Percentiles rank a stretch among this genome's conserved stretches.
Evolutionary conservation across 2,113 vertebrate species (phyloP).

Genomic region (Pachycephala philippinensis): DNA sequence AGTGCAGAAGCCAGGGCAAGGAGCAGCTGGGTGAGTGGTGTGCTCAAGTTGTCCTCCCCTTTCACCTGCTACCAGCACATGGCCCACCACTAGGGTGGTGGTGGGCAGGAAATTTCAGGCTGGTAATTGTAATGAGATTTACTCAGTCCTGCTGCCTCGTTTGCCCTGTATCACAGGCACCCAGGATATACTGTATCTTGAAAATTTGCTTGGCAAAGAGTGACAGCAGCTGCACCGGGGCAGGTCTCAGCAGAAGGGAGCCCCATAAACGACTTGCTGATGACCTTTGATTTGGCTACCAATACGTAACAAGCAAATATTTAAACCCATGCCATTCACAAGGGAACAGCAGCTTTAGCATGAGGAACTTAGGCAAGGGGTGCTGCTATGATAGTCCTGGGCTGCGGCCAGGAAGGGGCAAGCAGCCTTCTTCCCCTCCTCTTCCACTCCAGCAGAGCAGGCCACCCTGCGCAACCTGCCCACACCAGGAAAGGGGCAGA

Average conservation of each 20-base stretch:
- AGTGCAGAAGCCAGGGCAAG: not conserved
- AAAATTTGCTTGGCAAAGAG: not conserved
- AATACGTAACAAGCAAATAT: constrained; percentile 30
- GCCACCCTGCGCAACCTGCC: not conserved
- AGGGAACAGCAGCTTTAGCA: not conserved
- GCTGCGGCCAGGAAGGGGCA: not conserved
- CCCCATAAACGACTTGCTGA: not conserved
- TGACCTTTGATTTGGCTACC: not conserved
- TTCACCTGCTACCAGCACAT: not conserved
- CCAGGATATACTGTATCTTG: rapidly evolving
- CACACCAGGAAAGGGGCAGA: not conserved
- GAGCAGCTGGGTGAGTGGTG: not conserved
- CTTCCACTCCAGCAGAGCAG: not conserved
- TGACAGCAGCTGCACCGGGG: not conserved
- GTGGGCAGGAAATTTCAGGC: not conserved
- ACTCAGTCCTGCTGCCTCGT: rapidly evolving
- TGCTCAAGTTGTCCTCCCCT: rapidly evolving
- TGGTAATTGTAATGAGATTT: not conserved
- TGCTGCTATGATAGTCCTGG: not conserved
- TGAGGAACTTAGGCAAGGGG: not conserved
- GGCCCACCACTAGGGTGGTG: not conserved
- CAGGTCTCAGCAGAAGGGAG: not conserved
- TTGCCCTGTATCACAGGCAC: not conserved
- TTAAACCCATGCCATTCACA: not conserved
- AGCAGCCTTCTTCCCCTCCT: not conserved